Evolutionary conservation across 2,113 vertebrate genomes (phyloP).

Genomic region (Ptyas mucosa): DNA sequence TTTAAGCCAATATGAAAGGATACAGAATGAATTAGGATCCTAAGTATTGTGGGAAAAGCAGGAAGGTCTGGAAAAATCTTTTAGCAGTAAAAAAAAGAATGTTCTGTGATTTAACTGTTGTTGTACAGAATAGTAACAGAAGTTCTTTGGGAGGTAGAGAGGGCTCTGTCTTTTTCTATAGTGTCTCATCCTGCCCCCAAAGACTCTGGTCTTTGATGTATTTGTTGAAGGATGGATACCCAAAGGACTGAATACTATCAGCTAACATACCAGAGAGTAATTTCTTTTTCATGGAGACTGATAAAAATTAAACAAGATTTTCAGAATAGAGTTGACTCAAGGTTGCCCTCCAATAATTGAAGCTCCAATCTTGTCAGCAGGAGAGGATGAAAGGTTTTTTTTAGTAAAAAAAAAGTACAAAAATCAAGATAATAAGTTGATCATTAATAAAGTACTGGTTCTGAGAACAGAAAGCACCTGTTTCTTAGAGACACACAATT

Average conservation of each 20-base stretch:
- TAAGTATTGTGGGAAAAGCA: background rate
- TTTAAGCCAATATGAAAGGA: background rate
- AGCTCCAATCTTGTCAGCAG: background rate
- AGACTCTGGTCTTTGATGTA: background rate
- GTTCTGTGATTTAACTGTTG: background rate
- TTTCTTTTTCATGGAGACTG: background rate
- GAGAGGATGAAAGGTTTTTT: background rate
- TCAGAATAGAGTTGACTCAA: background rate
- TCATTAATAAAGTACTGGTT: background rate
- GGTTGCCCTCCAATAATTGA: background rate
- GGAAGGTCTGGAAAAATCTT: background rate
- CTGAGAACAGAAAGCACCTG: background rate
- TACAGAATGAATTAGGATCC: background rate
- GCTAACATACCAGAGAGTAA: background rate
- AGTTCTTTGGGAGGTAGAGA: background rate
- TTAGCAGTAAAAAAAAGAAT: background rate
- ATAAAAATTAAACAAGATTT: background rate
- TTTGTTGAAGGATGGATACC: background rate
- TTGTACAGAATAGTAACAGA: background rate
- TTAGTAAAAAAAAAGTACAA: background rate
- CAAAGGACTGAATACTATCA: background rate
- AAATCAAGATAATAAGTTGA: background rate
- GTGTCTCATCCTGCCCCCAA: background rate
- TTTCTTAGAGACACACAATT: background rate
- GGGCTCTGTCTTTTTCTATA: background rate